Evolutionary conservation across 2,888 invertebrate genomes (phyloP).

Genomic region (Leucania comma): DNA sequence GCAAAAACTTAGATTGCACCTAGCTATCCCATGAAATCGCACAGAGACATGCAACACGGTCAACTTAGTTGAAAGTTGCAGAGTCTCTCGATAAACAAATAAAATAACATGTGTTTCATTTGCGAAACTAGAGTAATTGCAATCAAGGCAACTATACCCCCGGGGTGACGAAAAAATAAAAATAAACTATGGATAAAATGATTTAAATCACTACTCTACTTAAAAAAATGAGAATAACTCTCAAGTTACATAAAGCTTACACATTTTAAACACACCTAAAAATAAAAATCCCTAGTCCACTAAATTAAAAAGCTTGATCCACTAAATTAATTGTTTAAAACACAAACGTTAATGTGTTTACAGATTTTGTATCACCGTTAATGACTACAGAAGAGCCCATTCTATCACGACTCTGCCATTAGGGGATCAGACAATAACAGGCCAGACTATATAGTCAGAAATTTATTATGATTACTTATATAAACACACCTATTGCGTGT

Average conservation of each 20-base stretch:
- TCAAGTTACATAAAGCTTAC: neutral
- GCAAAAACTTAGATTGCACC: too few species aligned
- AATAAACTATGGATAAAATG: too few species aligned
- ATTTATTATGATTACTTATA: constrained; percentile 83
- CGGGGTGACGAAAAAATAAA: too few species aligned
- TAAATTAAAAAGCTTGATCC: constrained; percentile 23
- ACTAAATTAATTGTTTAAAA: constrained; percentile 45
- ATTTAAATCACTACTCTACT: too few species aligned
- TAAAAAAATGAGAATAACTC: neutral
- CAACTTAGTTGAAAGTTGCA: too few species aligned
- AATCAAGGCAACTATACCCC: too few species aligned
- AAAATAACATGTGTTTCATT: too few species aligned
- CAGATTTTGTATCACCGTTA: constrained; percentile 57
- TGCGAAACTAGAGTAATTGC: too few species aligned
- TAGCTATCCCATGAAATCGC: too few species aligned
- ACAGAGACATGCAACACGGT: too few species aligned
- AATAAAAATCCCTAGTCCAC: neutral
- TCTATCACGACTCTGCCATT: constrained; percentile 85
- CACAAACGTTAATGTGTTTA: constrained; percentile 59
- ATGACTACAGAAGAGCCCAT: constrained; percentile 74
- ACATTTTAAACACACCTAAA: neutral
- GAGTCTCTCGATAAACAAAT: too few species aligned
- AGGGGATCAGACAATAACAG: constrained; percentile 80
- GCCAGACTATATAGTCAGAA: constrained; percentile 79
- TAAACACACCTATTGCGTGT: constrained; percentile 81